These are phyloP conservation scores for Temnothorax ravouxi DNA, from an alignment of 2,888 invertebrate genomes.

Conservation along the genomic window DNA sequence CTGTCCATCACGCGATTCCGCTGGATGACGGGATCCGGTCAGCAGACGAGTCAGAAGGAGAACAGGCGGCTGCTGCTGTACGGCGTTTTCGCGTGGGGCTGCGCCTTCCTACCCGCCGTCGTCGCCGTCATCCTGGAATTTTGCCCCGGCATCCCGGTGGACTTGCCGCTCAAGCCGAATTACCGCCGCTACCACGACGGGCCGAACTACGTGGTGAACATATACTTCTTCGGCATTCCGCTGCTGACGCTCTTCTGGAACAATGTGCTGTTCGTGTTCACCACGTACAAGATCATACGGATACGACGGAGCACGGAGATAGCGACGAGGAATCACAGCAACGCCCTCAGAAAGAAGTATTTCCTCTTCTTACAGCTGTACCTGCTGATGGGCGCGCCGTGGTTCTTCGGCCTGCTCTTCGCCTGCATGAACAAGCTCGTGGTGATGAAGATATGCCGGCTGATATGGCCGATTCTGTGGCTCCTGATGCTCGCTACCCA, in stretches of 20 bases:
- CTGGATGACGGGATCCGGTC: constrained; percentile 70
- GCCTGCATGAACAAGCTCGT: constrained; percentile 71
- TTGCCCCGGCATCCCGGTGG: constrained; percentile 73
- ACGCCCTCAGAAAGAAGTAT: constrained; percentile 75
- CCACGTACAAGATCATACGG: constrained; percentile 76
- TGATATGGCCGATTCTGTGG: constrained; percentile 78
- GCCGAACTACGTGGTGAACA: constrained; percentile 73
- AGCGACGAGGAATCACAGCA: constrained; percentile 71
- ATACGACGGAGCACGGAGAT: constrained; percentile 77
- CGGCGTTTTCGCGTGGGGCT: constrained; percentile 68
- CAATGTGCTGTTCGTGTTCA: constrained; percentile 77
- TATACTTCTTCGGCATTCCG: constrained; percentile 79
- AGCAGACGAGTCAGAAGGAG: constrained; percentile 65
- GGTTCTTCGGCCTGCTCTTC: constrained; percentile 72
- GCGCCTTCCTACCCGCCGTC: constrained; percentile 73
- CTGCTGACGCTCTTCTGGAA: constrained; percentile 76
- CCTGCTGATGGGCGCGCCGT: constrained; percentile 80
- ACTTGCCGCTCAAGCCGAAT: constrained; percentile 77
- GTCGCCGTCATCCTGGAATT: constrained; percentile 76
- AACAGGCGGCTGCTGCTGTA: constrained; percentile 73
- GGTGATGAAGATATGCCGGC: constrained; percentile 76
- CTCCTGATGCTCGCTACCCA: constrained; percentile 71
- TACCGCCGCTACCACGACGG: constrained; percentile 74
- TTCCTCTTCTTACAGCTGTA: constrained; percentile 78
- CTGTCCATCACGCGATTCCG: constrained; percentile 77